Evolutionary conservation across 2,797 vertebrate genomes (phyloP).

Genomic region (Arvicola amphibius): DNA sequence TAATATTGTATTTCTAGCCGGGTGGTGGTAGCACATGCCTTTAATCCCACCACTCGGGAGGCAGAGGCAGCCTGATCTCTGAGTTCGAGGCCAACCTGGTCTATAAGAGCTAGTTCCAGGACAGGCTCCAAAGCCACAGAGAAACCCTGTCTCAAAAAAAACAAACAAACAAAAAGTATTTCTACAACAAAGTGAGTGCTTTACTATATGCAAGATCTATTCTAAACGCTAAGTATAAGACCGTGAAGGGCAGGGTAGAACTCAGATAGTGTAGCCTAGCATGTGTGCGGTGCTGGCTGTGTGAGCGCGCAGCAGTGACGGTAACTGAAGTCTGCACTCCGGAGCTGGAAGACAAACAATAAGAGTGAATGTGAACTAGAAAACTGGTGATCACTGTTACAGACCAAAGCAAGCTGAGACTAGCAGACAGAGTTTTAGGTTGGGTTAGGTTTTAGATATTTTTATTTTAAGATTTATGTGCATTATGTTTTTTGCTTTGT

Average conservation of each 20-base stretch:
- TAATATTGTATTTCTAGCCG: not conserved
- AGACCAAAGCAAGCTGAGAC: not conserved
- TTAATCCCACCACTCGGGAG: too few species aligned
- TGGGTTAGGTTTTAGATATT: not conserved
- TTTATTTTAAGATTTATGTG: not conserved
- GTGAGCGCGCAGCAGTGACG: not conserved
- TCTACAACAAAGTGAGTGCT: not conserved
- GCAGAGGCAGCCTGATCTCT: too few species aligned
- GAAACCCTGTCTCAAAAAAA: too few species aligned
- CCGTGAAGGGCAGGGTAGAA: not conserved
- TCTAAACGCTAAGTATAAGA: not conserved
- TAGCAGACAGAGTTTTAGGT: not conserved
- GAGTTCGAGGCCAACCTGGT: too few species aligned
- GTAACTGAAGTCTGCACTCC: not conserved
- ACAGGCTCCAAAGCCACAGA: too few species aligned
- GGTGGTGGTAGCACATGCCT: too few species aligned
- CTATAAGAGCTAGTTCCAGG: too few species aligned
- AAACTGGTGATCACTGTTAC: accelerated
- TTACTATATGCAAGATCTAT: not conserved
- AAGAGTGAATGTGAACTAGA: accelerated
- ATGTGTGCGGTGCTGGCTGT: not conserved
- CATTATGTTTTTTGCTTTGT: not conserved
- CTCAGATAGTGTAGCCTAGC: not conserved
- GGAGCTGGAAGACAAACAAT: not conserved
- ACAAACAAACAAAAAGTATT: too few species aligned